phyloP scores from a whole-genome alignment of 2,113 vertebrate genomes.

The Chaetops frenatus region DNA sequence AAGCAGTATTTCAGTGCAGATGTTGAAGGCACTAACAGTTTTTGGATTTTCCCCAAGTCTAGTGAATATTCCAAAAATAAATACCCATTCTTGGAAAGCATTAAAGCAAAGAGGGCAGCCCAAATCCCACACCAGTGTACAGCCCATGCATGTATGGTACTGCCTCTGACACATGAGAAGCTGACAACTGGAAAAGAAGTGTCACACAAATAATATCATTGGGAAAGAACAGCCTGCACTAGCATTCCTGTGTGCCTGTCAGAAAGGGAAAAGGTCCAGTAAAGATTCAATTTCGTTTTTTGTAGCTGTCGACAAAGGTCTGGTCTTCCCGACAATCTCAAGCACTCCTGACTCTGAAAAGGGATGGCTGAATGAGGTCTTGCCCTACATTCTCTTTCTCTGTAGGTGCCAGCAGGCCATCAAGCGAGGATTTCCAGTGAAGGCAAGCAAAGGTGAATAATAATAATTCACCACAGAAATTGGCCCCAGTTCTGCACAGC shows the following conservation, averaged over 20 bases:
- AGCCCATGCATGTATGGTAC: rapidly evolving
- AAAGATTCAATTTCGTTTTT: not conserved
- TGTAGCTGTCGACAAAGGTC: not conserved
- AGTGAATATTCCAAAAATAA: not conserved
- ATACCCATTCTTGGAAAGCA: not conserved
- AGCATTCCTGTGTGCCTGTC: not conserved
- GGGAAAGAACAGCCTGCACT: not conserved
- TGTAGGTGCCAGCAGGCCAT: not conserved
- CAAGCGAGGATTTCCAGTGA: not conserved
- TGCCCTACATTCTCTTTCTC: not conserved
- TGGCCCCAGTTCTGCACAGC: not conserved
- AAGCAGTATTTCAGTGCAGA: not conserved
- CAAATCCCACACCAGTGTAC: not conserved
- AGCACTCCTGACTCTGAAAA: not conserved
- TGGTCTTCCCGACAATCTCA: not conserved
- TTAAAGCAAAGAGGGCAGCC: not conserved
- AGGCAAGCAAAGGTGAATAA: not conserved
- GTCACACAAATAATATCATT: conserved; percentile 37
- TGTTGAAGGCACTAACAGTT: not conserved
- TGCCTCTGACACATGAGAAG: conserved; percentile 15
- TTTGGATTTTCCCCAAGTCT: not conserved
- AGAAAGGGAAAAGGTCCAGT: not conserved
- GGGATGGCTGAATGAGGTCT: not conserved
- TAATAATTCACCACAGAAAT: not conserved
- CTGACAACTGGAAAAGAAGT: conserved; percentile 51